A percentile compares a stretch with the other conserved stretches of the same genome.
Evolutionary conservation across 2,797 vertebrate genomes (phyloP).

Genomic region (Sciurus carolinensis): DNA sequence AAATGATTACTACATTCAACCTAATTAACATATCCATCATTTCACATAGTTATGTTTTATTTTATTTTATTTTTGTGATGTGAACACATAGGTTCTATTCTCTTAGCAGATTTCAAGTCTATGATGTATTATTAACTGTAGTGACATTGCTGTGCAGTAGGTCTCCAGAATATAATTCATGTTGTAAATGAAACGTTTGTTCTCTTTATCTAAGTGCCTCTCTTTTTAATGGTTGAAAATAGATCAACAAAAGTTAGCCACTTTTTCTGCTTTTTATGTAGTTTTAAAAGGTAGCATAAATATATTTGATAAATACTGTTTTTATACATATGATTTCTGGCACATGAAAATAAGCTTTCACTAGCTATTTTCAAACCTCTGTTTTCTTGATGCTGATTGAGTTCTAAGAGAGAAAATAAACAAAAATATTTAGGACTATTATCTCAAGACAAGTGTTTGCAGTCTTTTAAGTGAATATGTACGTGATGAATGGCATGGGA

Average conservation of each 20-base stretch:
- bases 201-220: neutral
- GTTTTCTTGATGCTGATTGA: slow-evolving; percentile 34
- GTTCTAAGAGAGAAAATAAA: slow-evolving; percentile 40
- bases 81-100: neutral
- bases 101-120: neutral
- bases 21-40: neutral
- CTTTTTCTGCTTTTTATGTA: neutral
- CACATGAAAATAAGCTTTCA: slow-evolving; percentile 26
- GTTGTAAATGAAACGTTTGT: neutral
- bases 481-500: neutral
- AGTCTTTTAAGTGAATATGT: slow-evolving; percentile 30
- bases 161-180: neutral
- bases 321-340: slow-evolving; percentile 16
- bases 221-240: slow-evolving; percentile 16
- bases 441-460: slow-evolving; percentile 30
- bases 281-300: neutral
- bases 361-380: slow-evolving; percentile 19
- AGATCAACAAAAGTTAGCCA: neutral
- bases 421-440: neutral
- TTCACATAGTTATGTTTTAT: neutral
- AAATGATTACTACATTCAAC: neutral
- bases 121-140: neutral
- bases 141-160: neutral
- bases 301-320: neutral
- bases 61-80: neutral